Conservation (phyloP, 2,113 vertebrate genomes). For the Tachysurus vachellii region DNA sequence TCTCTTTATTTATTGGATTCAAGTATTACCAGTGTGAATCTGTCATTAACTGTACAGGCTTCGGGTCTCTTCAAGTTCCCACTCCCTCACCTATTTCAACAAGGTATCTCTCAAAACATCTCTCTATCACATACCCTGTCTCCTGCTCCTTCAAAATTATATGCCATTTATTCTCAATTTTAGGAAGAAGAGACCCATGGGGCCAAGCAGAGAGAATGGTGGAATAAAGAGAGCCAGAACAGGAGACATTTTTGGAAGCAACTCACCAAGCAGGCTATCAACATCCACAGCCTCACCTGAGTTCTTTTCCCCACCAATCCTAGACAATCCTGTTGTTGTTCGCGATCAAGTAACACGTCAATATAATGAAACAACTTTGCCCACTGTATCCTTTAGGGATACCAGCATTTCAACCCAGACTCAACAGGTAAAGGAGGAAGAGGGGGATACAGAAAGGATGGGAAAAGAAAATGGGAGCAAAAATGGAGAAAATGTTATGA, state of each 20-base stretch:
- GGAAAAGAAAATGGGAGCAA: not conserved
- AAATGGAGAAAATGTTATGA: not conserved
- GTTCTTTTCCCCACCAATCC: conserved; percentile 7
- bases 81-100: conserved; percentile 48
- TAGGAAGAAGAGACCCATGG: conserved; percentile 21
- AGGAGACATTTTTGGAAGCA: not conserved
- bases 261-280: conserved; percentile 12
- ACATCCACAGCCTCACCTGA: conserved; percentile 13
- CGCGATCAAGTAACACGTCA: not conserved
- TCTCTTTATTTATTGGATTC: too few relatives aligned
- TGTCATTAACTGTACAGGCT: conserved; percentile 50
- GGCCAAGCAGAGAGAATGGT: not conserved
- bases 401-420: conserved; percentile 50
- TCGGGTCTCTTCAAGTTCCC: conserved; percentile 50
- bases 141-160: not conserved
- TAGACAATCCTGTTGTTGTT: not conserved
- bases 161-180: not conserved
- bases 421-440: conserved; percentile 28
- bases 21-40: not conserved
- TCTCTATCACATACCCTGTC: not conserved
- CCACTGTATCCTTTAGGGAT: not conserved
- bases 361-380: not conserved
- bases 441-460: not conserved
- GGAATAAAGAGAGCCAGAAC: conserved; percentile 18
- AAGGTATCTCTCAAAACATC: conserved; percentile 66